Evolutionary conservation across 2,113 vertebrate genomes (phyloP), one percentile per base, ranked within the genome.

Genomic region (Tympanuchus pallidicinctus): DNA sequence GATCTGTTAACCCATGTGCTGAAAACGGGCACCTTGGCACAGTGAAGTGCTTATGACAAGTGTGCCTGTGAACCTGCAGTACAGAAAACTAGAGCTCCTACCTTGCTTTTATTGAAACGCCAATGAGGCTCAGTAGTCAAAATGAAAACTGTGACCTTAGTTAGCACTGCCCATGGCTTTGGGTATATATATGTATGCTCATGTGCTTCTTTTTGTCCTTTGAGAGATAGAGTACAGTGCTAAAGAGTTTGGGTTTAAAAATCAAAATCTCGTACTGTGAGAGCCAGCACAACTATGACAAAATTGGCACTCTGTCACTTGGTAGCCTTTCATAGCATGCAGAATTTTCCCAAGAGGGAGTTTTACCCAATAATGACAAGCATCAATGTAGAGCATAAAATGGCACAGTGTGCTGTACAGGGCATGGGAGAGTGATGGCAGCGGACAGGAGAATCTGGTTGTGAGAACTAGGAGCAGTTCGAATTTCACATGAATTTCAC

Each of bases 261-360:
- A 32, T 32, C 13, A 59, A 45, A 69, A 4, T 10, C 10, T 1
- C 25, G 14, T 24, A 7, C 13, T 60, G 17, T 48, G 47, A 40
- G 34, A 36, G 30, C 6, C 12, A 69, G 47, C 25, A 50, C 10
- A 21, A 56, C 45, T 52, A 2, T 0, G 0, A 64, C 52, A 27
- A 61, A 17, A 7, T 3, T 74, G 28, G 15, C 19, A 19, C 10
- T 48, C 19, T 63, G 57, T 30, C 36, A 27, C 47, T 45, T 77
- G 34, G 12, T 20, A 43, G 40, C 24, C 19, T 36, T 42, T 25
- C 42, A 56, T 47, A 77, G 43, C 0, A 21, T 13, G 8, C 47
- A n/a, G 36, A 52, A 4, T 77, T 11, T 66, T 78, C 76, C 43
- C 14, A 47, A 36, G 47, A 73, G 24, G 10, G 14, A 67, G 28